phyloP scores from a whole-genome alignment of 2,797 vertebrate species.

The Karalla daura region DNA sequence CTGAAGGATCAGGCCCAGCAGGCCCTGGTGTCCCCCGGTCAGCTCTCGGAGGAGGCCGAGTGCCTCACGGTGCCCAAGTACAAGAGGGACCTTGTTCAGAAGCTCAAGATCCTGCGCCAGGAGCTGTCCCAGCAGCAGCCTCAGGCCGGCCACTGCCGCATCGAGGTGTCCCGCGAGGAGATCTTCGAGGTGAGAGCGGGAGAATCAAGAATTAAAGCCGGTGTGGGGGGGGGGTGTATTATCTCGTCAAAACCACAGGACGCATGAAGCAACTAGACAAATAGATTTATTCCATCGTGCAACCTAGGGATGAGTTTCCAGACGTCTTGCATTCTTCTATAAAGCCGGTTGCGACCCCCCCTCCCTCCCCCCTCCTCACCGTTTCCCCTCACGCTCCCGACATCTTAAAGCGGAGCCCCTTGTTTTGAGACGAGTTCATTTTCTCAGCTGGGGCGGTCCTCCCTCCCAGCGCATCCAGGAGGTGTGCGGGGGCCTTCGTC shows the following conservation, averaged over 20 bases:
- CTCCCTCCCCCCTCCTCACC: too few species aligned
- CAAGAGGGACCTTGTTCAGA: conserved; percentile 95
- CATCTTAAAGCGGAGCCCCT: conserved; percentile 71
- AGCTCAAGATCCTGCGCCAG: conserved; percentile 94
- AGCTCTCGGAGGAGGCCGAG: conserved; percentile 93
- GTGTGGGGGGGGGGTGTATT: conserved; percentile 29
- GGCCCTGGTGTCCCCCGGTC: conserved; percentile 88
- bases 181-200: conserved; percentile 92
- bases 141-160: conserved; percentile 96
- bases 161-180: conserved; percentile 97
- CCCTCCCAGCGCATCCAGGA: conserved; percentile 31
- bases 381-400: conserved; percentile 31
- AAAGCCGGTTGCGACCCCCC: conserved; percentile 43
- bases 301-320: too few species aligned
- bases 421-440: conserved; percentile 53
- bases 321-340: conserved; percentile 18
- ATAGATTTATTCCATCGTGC: conserved; percentile 12
- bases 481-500: conserved; percentile 62
- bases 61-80: conserved; percentile 96
- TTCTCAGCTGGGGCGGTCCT: conserved; percentile 35
- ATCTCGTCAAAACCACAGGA: conserved; percentile 1
- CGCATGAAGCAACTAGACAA: conserved; percentile 15
- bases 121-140: conserved; percentile 96
- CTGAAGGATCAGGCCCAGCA: conserved; percentile 91
- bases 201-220: too few species aligned